These are phyloP conservation scores for Cantharis flavilabris DNA, from an alignment of 2,888 invertebrate species.

Conservation along the genomic window DNA sequence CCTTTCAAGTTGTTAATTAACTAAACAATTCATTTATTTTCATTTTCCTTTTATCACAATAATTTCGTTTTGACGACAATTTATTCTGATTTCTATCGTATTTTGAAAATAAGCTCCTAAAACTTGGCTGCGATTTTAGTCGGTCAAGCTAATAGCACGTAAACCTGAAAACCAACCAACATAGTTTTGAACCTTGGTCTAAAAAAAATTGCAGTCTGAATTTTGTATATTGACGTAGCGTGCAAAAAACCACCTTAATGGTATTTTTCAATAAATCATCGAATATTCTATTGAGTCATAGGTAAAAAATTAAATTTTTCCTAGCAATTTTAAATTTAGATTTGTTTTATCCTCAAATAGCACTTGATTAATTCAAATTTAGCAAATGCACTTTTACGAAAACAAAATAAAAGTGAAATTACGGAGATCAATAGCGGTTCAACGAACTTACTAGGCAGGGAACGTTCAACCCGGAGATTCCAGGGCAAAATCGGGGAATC, in stretches of 20 bases:
- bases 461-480: slow-evolving; percentile 36
- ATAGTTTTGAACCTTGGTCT: neutral
- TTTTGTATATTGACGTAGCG: neutral
- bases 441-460: slow-evolving; percentile 45
- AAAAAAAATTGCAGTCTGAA: neutral
- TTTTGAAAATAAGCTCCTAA: too few relatives aligned
- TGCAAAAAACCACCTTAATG: neutral
- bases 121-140: too few relatives aligned
- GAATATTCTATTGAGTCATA: neutral
- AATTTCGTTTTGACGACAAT: too few relatives aligned
- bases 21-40: neutral
- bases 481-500: slow-evolving; percentile 33
- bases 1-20: neutral
- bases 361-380: neutral
- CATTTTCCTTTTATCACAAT: neutral
- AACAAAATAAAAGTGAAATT: slow-evolving; percentile 58
- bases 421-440: slow-evolving; percentile 53
- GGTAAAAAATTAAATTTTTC: neutral
- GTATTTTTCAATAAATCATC: neutral
- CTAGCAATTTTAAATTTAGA: neutral
- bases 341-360: neutral
- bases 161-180: neutral
- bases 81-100: too few relatives aligned
- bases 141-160: neutral
- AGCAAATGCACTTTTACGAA: slow-evolving; percentile 41